phyloP scores from a whole-genome alignment of 2,113 vertebrate species.

The Benitochromis conjunctus region DNA sequence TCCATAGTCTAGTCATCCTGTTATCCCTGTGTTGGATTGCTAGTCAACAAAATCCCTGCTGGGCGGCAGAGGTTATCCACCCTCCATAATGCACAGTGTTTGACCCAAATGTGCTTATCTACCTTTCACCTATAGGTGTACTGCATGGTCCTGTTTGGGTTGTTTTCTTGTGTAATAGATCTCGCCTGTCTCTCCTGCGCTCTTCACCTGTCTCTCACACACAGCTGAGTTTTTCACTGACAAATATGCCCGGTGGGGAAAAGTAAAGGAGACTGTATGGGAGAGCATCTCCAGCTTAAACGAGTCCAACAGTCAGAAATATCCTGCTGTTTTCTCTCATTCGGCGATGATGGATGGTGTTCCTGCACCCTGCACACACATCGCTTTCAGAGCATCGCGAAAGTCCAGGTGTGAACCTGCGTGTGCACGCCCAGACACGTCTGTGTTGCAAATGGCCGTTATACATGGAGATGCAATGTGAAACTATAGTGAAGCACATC shows the following conservation, averaged over 20 bases:
- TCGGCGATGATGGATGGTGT: neutral
- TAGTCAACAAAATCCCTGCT: neutral
- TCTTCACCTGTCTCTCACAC: neutral
- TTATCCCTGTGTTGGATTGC: neutral
- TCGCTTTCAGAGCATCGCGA: too few species aligned
- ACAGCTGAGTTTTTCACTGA: neutral
- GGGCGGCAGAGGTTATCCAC: neutral
- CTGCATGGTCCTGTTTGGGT: neutral
- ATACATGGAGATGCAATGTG: neutral
- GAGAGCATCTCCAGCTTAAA: neutral
- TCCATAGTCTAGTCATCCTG: neutral
- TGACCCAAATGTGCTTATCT: neutral
- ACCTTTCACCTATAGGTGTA: neutral
- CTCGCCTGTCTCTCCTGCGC: neutral
- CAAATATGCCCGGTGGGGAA: fast-evolving
- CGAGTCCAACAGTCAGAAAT: neutral
- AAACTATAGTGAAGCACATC: neutral
- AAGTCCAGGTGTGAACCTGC: neutral
- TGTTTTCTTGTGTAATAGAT: neutral
- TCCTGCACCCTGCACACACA: neutral
- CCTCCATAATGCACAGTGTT: neutral
- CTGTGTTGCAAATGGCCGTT: neutral
- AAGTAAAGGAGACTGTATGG: neutral
- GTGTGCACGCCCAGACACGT: neutral
- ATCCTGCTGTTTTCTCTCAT: neutral